phyloP scores from a whole-genome alignment of 1,140 invertebrate species.

The Elymnias hypermnestra region DNA sequence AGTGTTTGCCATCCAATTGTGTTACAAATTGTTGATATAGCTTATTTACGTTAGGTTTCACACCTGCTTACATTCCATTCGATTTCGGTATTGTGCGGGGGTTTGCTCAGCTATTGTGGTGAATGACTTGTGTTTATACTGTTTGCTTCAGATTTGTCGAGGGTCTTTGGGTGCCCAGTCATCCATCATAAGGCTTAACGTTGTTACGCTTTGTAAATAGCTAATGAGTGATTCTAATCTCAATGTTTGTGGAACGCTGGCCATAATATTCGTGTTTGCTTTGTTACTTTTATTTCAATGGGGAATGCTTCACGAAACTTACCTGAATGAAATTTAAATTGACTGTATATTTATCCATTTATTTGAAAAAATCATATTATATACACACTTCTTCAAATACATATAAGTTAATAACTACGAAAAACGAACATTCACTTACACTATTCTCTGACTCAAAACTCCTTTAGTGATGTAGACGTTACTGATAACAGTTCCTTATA shows the following conservation, averaged over 20 bases:
- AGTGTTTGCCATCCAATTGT: too few species aligned
- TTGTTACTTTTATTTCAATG: background rate
- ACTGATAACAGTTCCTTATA: too few species aligned
- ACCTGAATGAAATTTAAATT: too few species aligned
- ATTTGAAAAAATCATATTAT: too few species aligned
- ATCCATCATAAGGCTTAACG: background rate
- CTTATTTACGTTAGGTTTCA: background rate
- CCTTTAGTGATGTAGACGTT: too few species aligned
- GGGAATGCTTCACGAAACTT: too few species aligned
- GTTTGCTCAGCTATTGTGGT: background rate
- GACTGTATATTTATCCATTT: too few species aligned
- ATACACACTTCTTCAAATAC: too few species aligned
- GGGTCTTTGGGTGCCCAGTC: background rate
- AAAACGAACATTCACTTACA: too few species aligned
- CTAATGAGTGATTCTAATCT: background rate
- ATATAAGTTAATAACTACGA: too few species aligned
- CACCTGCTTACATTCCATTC: background rate
- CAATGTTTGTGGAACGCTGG: background rate
- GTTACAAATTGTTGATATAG: too few species aligned
- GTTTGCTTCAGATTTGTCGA: background rate
- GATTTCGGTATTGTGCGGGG: background rate
- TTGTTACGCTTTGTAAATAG: background rate
- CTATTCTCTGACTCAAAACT: too few species aligned
- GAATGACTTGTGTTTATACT: constrained; percentile 3
- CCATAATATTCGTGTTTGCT: background rate